These are phyloP conservation scores for Zygothrica quintamaculata DNA, from an alignment of 2,888 invertebrate species.

Conservation along the genomic window DNA sequence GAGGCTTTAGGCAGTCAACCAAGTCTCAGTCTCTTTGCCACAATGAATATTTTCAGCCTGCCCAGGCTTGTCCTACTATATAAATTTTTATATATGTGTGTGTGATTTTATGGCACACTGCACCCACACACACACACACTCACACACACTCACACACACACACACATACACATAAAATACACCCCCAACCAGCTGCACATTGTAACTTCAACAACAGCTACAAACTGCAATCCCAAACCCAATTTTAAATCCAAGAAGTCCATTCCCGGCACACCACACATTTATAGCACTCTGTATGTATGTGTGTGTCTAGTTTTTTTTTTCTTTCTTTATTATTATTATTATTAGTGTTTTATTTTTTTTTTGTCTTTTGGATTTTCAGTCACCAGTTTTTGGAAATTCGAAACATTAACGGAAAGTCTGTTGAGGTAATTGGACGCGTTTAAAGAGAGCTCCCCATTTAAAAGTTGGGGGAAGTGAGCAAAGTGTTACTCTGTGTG, in stretches of 20 bases:
- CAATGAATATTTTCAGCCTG: slow-evolving; percentile 26
- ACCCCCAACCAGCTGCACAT: slow-evolving; percentile 15
- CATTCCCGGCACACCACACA: slow-evolving; percentile 14
- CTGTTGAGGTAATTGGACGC: slow-evolving; percentile 77
- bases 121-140: slow-evolving; percentile 34
- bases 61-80: slow-evolving; percentile 17
- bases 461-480: neutral
- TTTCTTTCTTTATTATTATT: slow-evolving; percentile 15
- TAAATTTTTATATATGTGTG: slow-evolving; percentile 8
- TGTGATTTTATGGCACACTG: slow-evolving; percentile 49
- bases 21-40: slow-evolving; percentile 18
- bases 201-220: too few relatives aligned
- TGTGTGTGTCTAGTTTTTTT: slow-evolving; percentile 21
- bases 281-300: neutral
- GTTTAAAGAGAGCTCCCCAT: slow-evolving; percentile 45
- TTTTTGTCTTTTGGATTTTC: slow-evolving; percentile 58
- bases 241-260: slow-evolving; percentile 20
- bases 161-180: slow-evolving; percentile 11
- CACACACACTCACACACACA: slow-evolving; percentile 19
- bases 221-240: slow-evolving; percentile 22
- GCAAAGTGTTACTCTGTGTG: neutral
- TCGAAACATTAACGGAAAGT: slow-evolving; percentile 75
- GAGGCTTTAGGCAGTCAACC: slow-evolving; percentile 35
- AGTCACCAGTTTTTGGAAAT: slow-evolving; percentile 65
- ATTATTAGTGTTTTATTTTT: slow-evolving; percentile 40